Percentiles rank a stretch among this genome's conserved stretches.
Evolutionary conservation across 2,797 vertebrate genomes (phyloP).

Genomic region (Malurus splendens): DNA sequence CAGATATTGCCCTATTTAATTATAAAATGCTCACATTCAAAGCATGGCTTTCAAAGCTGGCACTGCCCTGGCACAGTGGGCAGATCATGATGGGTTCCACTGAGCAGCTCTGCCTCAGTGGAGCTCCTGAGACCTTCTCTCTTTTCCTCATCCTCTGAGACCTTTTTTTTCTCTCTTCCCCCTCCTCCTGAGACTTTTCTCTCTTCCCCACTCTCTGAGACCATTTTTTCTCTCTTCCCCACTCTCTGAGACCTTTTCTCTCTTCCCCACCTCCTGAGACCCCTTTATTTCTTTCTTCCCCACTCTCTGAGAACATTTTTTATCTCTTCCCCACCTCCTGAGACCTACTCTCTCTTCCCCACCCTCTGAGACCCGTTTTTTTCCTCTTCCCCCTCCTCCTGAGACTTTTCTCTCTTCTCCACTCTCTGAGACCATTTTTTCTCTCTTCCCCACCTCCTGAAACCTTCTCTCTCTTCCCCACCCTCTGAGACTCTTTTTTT

Average conservation of each 20-base stretch:
- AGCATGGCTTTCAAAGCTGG: background rate
- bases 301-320: no score
- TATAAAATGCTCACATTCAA: background rate
- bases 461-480: no score
- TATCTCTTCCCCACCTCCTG: no score
- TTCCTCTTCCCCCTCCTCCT: no score
- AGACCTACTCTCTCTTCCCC: no score
- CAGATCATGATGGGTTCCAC: background rate
- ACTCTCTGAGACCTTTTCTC: background rate
- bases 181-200: slow-evolving; percentile 74
- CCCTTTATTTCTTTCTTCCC: no score
- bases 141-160: slow-evolving; percentile 74
- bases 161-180: background rate
- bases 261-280: no score
- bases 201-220: slow-evolving; percentile 75
- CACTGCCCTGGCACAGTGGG: background rate
- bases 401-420: no score
- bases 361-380: no score
- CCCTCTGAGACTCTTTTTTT: no score
- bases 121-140: background rate
- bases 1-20: background rate
- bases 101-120: background rate
- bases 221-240: background rate
- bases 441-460: no score
- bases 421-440: no score